Evolutionary conservation across 2,888 invertebrate genomes (phyloP), one percentile per base, ranked within the genome.

Genomic region (Cryptocephalus primarius): DNA sequence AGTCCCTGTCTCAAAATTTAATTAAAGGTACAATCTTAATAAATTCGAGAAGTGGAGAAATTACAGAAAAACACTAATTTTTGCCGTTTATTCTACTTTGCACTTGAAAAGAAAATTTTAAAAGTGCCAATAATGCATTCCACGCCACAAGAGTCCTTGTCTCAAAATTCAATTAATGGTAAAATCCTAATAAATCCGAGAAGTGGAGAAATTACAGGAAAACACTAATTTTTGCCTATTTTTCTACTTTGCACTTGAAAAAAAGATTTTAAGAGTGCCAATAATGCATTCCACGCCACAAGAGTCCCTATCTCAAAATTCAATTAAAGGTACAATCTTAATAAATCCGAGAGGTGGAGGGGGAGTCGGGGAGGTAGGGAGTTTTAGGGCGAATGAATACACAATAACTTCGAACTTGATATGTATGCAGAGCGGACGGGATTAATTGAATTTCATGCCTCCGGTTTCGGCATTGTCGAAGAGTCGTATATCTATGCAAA

Each of bases 401-500:
- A 63, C 61, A 61, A 62, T 62, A 62, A 63, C 62, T 61, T 58
- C 61, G 56, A 61, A 63, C 59, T 61, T 59, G 59, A 61, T 62
- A 59, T 61, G 60, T 60, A 63, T 62, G 61, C 61, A 57, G 59
- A 61, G 58, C 52, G 59, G 59, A 58, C 49, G 51, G 57, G 58
- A 58, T 59, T 63, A 64, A 64, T 64, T 64, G 60, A 60, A 63
- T 63, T 63, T 64, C 62, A 59, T 58, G 60, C 60, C 52, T 57
- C 59, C 59, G 59, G 59, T 56, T 60, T 58, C 57, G 52, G 60
- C 57, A 63, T 63, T 63, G 61, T 63, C 56, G 51, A 58, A 42
- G 42, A 42, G 38, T 60, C 61, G 60, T 64, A 63, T 64, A 62
- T 63, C 64, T 63, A 65, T 65, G 67, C 66, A 65, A 65, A 67